Evolutionary conservation across 2,888 invertebrate species (phyloP).

Genomic region (Dynastes tityus): DNA sequence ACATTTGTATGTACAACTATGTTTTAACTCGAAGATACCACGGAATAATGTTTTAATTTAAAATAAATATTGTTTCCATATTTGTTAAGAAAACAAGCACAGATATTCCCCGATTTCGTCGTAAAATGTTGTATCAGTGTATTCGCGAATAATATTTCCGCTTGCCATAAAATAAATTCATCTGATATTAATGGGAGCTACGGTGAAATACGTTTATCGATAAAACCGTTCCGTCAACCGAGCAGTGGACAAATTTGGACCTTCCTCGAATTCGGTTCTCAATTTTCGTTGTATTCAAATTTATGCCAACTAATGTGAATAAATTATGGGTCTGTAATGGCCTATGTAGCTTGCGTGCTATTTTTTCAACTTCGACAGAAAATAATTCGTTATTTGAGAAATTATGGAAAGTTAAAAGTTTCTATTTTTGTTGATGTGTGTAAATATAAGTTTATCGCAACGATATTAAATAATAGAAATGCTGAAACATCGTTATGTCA

Average conservation of each 20-base stretch:
- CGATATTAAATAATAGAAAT: no score
- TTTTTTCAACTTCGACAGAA: background rate
- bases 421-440: background rate
- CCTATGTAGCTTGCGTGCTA: background rate
- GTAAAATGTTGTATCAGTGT: slow-evolving; percentile 7
- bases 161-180: slow-evolving; percentile 33
- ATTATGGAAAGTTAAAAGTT: slow-evolving; percentile 19
- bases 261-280: slow-evolving; percentile 6
- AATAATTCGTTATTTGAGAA: slow-evolving; percentile 4
- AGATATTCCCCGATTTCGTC: background rate
- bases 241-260: slow-evolving; percentile 7
- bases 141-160: slow-evolving; percentile 9
- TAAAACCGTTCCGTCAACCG: slow-evolving; percentile 23
- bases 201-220: slow-evolving; percentile 37
- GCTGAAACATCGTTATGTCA: no score
- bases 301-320: slow-evolving; percentile 12
- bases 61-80: slow-evolving; percentile 3
- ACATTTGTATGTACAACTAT: no score
- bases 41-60: background rate
- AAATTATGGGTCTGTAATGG: slow-evolving; percentile 17
- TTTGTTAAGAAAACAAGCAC: background rate
- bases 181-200: slow-evolving; percentile 29
- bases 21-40: background rate
- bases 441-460: background rate
- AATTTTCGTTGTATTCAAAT: slow-evolving; percentile 22